Conservation (phyloP, 2,888 invertebrate genomes). For the Salticus scenicus region DNA sequence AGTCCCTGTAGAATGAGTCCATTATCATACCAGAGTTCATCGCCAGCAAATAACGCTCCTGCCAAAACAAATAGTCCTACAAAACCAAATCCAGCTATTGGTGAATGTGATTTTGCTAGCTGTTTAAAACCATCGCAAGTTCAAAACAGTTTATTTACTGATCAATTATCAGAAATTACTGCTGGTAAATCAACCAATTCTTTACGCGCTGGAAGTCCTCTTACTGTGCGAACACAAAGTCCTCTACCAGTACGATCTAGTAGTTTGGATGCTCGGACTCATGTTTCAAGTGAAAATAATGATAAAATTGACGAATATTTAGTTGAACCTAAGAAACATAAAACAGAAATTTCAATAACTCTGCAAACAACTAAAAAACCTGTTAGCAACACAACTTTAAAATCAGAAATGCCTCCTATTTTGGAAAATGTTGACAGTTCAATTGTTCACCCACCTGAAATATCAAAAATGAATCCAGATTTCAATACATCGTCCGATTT, state of each 20-base stretch:
- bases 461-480: neutral
- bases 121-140: constrained; percentile 57
- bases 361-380: constrained; percentile 14
- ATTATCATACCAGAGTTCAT: neutral
- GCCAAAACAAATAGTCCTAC: neutral
- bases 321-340: constrained; percentile 14
- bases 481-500: neutral
- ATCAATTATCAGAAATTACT: constrained; percentile 45
- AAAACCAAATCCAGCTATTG: constrained; percentile 1
- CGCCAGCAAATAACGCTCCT: neutral
- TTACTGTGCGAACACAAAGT: constrained; percentile 31
- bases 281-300: neutral
- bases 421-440: neutral
- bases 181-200: constrained; percentile 22
- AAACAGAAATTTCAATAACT: constrained; percentile 44
- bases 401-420: neutral
- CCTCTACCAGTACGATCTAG: neutral
- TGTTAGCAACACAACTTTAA: neutral
- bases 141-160: constrained; percentile 49
- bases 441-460: neutral
- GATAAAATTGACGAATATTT: neutral
- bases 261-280: neutral
- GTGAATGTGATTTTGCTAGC: constrained; percentile 47
- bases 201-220: constrained; percentile 28
- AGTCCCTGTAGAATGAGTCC: neutral